A percentile compares a stretch with the other conserved stretches of the same genome.
Conservation (phyloP, 92 coral and sea anemone species). For the Ricordea florida region DNA sequence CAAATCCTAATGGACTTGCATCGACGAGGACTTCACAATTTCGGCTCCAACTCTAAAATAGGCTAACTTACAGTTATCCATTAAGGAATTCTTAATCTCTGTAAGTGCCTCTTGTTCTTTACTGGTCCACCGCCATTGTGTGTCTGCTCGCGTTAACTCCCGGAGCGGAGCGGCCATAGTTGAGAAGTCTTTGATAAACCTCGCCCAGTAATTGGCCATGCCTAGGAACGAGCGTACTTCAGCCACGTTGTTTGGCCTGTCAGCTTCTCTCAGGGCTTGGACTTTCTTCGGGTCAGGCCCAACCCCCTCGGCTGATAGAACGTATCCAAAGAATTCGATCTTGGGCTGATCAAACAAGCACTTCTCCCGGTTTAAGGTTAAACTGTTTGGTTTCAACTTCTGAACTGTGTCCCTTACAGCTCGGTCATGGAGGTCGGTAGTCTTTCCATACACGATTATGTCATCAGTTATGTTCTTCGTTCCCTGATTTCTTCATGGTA, state of each 20-base stretch:
- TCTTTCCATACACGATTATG: constrained; percentile 44
- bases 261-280: constrained; percentile 29
- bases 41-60: background rate
- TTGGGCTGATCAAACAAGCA: constrained; percentile 27
- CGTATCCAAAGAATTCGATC: constrained; percentile 36
- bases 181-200: constrained; percentile 50
- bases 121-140: background rate
- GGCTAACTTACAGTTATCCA: background rate
- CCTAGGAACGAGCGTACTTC: constrained; percentile 70
- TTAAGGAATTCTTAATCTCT: background rate
- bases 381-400: constrained; percentile 32
- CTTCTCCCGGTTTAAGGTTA: constrained; percentile 42
- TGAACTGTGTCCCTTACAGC: constrained; percentile 21
- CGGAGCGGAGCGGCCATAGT: constrained; percentile 51
- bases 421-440: constrained; percentile 33
- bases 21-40: background rate
- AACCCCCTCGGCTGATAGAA: constrained; percentile 32
- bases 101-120: constrained; percentile 35
- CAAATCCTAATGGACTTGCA: background rate
- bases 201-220: constrained; percentile 41
- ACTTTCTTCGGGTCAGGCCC: constrained; percentile 54
- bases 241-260: constrained; percentile 4
- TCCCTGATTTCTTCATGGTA: too few species aligned
- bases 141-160: constrained; percentile 14
- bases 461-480: constrained; percentile 52